Conservation (phyloP, 92 coral and sea anemone genomes). For the Micromussa lordhowensis region DNA sequence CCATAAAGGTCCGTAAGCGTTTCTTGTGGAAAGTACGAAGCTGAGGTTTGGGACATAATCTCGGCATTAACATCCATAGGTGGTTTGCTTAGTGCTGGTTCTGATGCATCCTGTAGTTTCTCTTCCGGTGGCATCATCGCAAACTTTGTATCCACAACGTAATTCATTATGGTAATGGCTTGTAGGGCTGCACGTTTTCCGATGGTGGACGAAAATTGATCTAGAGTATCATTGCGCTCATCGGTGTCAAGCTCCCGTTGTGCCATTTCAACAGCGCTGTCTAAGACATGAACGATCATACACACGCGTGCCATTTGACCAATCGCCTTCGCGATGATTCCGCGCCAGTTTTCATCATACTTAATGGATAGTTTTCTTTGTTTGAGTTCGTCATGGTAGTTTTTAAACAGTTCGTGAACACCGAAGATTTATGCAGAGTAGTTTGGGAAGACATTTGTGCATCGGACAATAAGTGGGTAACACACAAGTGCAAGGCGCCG, state of each 20-base stretch:
- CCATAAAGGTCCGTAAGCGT: conserved; percentile 53
- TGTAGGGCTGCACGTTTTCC: not conserved
- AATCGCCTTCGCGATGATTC: conserved; percentile 52
- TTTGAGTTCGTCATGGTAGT: conserved; percentile 63
- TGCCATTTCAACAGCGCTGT: conserved; percentile 42
- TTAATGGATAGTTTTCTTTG: conserved; percentile 44
- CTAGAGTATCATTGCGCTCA: not conserved
- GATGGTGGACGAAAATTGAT: not conserved
- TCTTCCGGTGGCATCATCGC: conserved; percentile 32
- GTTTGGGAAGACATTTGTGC: no score
- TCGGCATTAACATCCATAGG: no score
- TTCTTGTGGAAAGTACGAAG: no score
- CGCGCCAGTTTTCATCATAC: conserved; percentile 48
- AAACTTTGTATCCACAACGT: conserved; percentile 42
- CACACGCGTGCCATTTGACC: conserved; percentile 63
- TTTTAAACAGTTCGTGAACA: conserved; percentile 32
- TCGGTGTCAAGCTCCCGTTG: not conserved
- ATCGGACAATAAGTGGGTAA: no score
- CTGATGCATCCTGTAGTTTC: no score
- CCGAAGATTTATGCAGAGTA: no score
- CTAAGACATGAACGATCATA: conserved; percentile 57
- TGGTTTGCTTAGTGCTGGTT: no score
- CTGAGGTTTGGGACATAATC: no score
- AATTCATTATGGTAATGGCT: conserved; percentile 30
- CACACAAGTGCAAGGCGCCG: no score